phyloP scores from a whole-genome alignment of 2,113 vertebrate genomes.

The Cynoglossus semilaevis region DNA sequence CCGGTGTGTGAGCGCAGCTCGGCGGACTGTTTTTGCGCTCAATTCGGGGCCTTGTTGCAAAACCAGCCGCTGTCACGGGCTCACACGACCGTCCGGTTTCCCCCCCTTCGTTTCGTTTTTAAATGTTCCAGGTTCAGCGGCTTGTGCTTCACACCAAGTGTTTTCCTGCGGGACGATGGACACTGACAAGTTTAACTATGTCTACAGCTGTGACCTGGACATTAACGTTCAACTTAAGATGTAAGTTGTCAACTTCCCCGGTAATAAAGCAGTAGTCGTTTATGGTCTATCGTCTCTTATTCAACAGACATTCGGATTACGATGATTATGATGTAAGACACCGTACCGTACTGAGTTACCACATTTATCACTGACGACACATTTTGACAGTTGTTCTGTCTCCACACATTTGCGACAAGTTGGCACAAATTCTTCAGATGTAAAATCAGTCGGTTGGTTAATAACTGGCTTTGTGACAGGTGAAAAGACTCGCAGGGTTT shows the following conservation, averaged over 20 bases:
- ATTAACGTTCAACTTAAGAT: slow-evolving; percentile 97
- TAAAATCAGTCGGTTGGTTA: too few species aligned
- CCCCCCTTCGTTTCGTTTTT: slow-evolving; percentile 13
- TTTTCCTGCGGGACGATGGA: slow-evolving; percentile 75
- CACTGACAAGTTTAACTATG: slow-evolving; percentile 90
- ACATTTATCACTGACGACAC: too few species aligned
- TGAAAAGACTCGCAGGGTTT: too few species aligned
- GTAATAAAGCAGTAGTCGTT: too few species aligned
- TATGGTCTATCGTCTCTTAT: too few species aligned
- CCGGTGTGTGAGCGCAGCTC: not conserved
- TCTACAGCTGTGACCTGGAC: slow-evolving; percentile 95
- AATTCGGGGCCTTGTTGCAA: slow-evolving; percentile 57
- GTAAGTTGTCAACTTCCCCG: slow-evolving; percentile 75
- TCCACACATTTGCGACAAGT: too few species aligned
- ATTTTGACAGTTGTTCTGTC: too few species aligned
- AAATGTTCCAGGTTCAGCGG: slow-evolving; percentile 44
- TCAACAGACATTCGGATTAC: too few species aligned
- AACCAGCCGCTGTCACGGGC: slow-evolving; percentile 31
- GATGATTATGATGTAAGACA: too few species aligned
- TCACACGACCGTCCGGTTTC: slow-evolving; percentile 17
- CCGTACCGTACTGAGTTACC: too few species aligned
- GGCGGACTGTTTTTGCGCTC: slow-evolving; percentile 12
- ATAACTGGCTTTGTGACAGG: too few species aligned
- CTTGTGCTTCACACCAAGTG: slow-evolving; percentile 10
- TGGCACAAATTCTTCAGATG: too few species aligned